phyloP scores from a whole-genome alignment of 37 sponge, comb jelly and placozoan species.

The Tethya wilhelma region DNA sequence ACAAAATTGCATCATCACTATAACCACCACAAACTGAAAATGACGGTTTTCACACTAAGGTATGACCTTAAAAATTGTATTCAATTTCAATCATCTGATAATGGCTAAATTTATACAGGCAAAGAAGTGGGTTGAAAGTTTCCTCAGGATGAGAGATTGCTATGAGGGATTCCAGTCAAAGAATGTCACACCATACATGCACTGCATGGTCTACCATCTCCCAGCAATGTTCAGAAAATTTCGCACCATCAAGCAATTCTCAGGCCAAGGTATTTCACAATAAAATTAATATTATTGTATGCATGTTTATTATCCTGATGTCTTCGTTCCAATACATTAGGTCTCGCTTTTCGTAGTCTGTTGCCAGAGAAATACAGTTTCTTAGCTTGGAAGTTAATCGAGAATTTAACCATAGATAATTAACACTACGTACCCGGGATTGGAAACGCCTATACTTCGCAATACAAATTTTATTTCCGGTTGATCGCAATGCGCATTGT shows the following conservation, averaged over 20 bases:
- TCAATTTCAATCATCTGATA: background rate
- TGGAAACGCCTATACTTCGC: too few species aligned
- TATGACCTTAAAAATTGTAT: background rate
- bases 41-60: background rate
- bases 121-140: background rate
- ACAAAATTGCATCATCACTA: background rate
- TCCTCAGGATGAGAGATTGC: background rate
- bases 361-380: background rate
- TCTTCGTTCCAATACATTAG: too few species aligned
- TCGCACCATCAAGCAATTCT: conserved; percentile 1
- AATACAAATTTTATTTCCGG: too few species aligned
- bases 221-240: background rate
- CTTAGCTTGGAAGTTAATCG: too few species aligned
- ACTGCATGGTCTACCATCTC: conserved; percentile 7
- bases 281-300: background rate
- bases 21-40: background rate
- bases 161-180: conserved; percentile 1
- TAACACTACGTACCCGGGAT: too few species aligned
- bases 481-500: too few species aligned
- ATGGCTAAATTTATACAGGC: background rate
- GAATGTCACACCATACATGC: conserved; percentile 20
- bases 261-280: conserved; percentile 6
- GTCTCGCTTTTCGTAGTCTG: too few species aligned
- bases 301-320: background rate
- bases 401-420: too few species aligned